Evolutionary conservation across 2,113 vertebrate genomes (phyloP).

Genomic region (Phainopepla nitens): DNA sequence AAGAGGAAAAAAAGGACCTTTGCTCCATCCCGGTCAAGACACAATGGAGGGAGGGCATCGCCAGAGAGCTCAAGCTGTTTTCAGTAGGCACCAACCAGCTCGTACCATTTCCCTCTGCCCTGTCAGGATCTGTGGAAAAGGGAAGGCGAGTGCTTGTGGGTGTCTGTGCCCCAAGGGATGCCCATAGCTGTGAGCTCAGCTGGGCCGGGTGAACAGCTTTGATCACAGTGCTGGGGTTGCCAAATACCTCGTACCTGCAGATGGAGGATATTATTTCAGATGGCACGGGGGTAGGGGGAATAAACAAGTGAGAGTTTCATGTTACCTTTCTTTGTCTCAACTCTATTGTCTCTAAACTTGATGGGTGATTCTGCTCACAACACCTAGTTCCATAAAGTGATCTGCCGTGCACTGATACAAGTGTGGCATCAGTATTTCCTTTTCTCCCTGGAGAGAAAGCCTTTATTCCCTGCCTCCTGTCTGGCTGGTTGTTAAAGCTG

Average conservation of each 20-base stretch:
- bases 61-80: background rate
- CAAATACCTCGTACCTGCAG: fast-evolving
- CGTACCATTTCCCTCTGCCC: background rate
- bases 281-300: fast-evolving
- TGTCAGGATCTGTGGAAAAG: fast-evolving
- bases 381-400: background rate
- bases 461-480: background rate
- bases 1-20: slow-evolving; percentile 1
- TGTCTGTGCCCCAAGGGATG: background rate
- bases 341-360: background rate
- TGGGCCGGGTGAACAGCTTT: background rate
- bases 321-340: background rate
- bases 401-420: background rate
- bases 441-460: background rate
- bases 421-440: background rate
- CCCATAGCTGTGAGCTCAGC: background rate
- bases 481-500: background rate
- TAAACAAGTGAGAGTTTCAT: background rate
- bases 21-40: background rate
- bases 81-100: background rate
- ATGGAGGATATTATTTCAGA: background rate
- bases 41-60: slow-evolving; percentile 26
- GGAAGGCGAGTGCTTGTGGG: background rate
- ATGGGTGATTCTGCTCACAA: background rate
- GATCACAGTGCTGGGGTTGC: background rate